Evolutionary conservation across 2,797 vertebrate species (phyloP).

Genomic region (Centroberyx gerrardi): DNA sequence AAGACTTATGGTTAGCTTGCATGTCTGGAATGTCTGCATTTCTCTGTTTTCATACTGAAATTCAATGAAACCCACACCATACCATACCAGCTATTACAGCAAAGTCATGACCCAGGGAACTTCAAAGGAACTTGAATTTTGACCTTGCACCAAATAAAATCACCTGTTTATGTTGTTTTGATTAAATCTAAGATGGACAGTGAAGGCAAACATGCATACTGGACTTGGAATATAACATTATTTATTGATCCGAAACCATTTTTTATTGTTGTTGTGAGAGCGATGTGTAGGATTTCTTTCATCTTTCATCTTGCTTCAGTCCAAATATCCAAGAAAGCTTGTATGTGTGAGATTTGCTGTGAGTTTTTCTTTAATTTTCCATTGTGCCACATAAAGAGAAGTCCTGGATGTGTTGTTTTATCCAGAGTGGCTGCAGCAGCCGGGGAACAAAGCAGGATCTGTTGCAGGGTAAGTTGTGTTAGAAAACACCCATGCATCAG

Average conservation of each 20-base stretch:
- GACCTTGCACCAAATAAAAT: background rate
- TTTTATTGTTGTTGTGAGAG: background rate
- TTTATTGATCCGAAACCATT: background rate
- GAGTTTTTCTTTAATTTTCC: background rate
- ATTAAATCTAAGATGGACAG: background rate
- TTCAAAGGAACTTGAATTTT: background rate
- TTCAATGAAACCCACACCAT: background rate
- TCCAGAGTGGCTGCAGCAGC: constrained; percentile 18
- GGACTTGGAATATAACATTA: background rate
- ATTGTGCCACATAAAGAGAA: constrained; percentile 5
- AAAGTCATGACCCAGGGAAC: background rate
- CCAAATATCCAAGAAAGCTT: background rate
- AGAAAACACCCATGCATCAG: constrained; percentile 89
- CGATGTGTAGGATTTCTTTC: background rate
- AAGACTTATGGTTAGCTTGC: constrained; percentile 18
- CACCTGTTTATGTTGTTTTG: background rate
- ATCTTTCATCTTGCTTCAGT: background rate
- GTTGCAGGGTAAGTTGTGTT: constrained; percentile 83
- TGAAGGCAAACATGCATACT: background rate
- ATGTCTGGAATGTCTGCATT: background rate
- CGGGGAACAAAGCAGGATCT: constrained; percentile 83
- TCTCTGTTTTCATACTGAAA: background rate
- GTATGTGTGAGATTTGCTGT: background rate
- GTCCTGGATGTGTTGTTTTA: constrained; percentile 41
- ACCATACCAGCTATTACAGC: background rate